Evolutionary conservation across 2,113 vertebrate genomes (phyloP).

Genomic region (Scalopus aquaticus): DNA sequence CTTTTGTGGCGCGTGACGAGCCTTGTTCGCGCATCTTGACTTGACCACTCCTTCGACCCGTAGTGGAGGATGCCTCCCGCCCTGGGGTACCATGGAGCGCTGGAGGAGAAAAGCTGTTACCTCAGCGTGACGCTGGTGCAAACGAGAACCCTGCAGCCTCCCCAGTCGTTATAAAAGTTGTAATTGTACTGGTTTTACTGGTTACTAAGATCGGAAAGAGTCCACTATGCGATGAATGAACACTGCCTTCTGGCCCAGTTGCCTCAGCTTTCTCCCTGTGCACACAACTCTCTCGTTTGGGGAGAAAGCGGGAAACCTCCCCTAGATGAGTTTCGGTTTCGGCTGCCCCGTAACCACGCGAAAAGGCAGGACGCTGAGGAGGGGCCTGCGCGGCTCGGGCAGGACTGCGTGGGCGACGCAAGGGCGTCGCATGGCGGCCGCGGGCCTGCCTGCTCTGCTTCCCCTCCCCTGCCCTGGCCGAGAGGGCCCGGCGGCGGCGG

Average conservation of each 20-base stretch:
- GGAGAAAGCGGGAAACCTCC: neutral
- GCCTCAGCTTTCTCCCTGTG: neutral
- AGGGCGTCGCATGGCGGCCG: neutral
- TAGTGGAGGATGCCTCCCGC: neutral
- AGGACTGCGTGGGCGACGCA: neutral
- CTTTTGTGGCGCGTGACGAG: constrained; percentile 65
- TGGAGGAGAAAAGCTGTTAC: neutral
- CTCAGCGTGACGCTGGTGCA: neutral
- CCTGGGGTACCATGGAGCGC: neutral
- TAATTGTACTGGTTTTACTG: neutral
- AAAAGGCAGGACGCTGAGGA: neutral
- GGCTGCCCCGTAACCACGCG: neutral
- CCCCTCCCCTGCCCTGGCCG: neutral
- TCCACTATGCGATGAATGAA: neutral
- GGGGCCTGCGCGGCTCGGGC: neutral
- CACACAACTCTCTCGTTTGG: neutral
- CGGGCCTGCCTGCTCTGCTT: neutral
- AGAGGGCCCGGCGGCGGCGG: neutral
- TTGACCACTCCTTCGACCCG: constrained; percentile 31
- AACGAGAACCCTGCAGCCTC: neutral
- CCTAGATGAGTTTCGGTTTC: neutral
- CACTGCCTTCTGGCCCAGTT: neutral
- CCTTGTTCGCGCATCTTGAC: neutral
- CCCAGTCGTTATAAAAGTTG: neutral
- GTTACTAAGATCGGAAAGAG: neutral